Conservation (phyloP, 1,140 invertebrate genomes). For the Bombus soroeensis region DNA sequence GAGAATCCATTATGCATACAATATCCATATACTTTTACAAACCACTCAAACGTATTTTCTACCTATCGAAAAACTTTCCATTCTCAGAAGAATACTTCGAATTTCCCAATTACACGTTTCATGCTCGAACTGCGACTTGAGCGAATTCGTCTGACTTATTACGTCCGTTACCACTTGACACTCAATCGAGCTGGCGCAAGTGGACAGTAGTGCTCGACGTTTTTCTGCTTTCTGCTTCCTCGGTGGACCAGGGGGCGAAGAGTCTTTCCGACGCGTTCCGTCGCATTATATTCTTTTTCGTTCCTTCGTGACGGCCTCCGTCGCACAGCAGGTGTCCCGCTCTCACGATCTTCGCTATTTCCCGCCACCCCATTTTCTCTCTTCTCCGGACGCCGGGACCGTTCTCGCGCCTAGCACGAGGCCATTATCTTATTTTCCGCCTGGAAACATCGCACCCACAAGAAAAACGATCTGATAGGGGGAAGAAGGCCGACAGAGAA, state of each 20-base stretch:
- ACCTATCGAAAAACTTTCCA: no score
- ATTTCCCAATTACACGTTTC: slow-evolving; percentile 24
- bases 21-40: no score
- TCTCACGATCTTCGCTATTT: slow-evolving; percentile 78
- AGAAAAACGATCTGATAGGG: slow-evolving; percentile 77
- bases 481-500: slow-evolving; percentile 31
- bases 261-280: slow-evolving; percentile 23
- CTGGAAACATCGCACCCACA: slow-evolving; percentile 79
- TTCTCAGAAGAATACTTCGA: neutral
- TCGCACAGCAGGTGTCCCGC: slow-evolving; percentile 69
- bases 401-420: slow-evolving; percentile 73
- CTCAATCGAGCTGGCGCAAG: neutral
- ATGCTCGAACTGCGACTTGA: neutral
- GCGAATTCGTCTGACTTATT: slow-evolving; percentile 29
- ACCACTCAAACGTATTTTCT: no score
- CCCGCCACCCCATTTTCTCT: slow-evolving; percentile 68
- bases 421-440: slow-evolving; percentile 83
- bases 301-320: slow-evolving; percentile 50
- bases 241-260: neutral
- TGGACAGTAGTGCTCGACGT: neutral
- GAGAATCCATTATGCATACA: no score
- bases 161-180: slow-evolving; percentile 36
- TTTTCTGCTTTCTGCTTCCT: neutral
- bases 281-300: slow-evolving; percentile 60
- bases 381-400: slow-evolving; percentile 57